These are phyloP conservation scores for Cotesia glomerata DNA, from an alignment of 1,140 invertebrate species.

Conservation along the genomic window DNA sequence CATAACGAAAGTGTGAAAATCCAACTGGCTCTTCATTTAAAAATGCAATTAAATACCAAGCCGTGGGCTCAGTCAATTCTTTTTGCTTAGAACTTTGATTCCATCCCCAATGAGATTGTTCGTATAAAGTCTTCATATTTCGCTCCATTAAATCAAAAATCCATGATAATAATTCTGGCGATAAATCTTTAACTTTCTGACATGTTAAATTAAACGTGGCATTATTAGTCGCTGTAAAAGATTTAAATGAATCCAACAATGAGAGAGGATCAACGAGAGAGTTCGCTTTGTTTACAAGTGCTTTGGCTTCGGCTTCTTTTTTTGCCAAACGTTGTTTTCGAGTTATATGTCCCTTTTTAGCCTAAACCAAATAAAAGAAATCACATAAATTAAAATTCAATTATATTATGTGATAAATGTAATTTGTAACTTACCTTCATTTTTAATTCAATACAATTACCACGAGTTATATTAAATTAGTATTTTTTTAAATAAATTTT, in stretches of 20 bases:
- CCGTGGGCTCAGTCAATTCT: slow-evolving; percentile 71
- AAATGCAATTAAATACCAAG: slow-evolving; percentile 70
- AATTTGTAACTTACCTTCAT: too few species aligned
- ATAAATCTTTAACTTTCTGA: slow-evolving; percentile 56
- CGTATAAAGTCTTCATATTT: slow-evolving; percentile 71
- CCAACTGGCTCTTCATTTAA: slow-evolving; percentile 66
- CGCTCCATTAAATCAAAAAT: slow-evolving; percentile 69
- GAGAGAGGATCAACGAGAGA: slow-evolving; percentile 44
- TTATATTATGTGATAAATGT: too few species aligned
- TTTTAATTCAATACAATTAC: too few species aligned
- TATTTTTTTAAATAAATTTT: too few species aligned
- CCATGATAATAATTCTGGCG: slow-evolving; percentile 63
- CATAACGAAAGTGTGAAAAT: slow-evolving; percentile 83
- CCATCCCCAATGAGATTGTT: slow-evolving; percentile 70
- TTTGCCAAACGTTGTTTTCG: slow-evolving; percentile 47
- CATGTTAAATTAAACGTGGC: slow-evolving; percentile 57
- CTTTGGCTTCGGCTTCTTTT: slow-evolving; percentile 42
- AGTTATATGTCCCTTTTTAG: slow-evolving; percentile 49
- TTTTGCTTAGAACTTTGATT: slow-evolving; percentile 67
- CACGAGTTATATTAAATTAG: too few species aligned
- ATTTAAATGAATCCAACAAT: slow-evolving; percentile 42
- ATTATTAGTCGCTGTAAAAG: slow-evolving; percentile 49
- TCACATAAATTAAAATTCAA: too few species aligned
- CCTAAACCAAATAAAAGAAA: slow-evolving; percentile 8
- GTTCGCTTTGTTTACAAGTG: slow-evolving; percentile 51